Conservation (phyloP, 2,888 invertebrate genomes). For the Serrognathus titanus region DNA sequence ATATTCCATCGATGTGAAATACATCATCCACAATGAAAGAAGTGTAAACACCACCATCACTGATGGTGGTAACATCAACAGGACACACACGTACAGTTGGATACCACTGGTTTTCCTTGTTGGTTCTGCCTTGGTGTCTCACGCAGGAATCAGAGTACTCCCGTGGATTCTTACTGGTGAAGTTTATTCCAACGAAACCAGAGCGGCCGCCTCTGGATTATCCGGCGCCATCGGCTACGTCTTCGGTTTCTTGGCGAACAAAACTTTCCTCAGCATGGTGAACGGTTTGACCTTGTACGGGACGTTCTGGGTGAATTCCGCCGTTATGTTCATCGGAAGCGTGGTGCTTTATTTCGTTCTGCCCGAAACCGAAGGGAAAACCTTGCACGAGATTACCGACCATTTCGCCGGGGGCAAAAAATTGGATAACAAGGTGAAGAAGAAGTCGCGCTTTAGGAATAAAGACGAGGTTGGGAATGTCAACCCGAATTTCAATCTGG, state of each 20-base stretch:
- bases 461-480: constrained; percentile 8
- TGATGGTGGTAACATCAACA: background rate
- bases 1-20: constrained; percentile 34
- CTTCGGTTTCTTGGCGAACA: constrained; percentile 72
- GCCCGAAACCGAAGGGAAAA: constrained; percentile 81
- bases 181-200: constrained; percentile 65
- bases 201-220: constrained; percentile 70
- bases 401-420: constrained; percentile 62
- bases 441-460: constrained; percentile 22
- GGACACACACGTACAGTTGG: constrained; percentile 51
- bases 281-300: constrained; percentile 63
- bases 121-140: constrained; percentile 64
- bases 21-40: constrained; percentile 20
- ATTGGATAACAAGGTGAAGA: constrained; percentile 51
- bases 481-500: background rate
- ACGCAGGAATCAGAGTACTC: constrained; percentile 65
- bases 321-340: constrained; percentile 62
- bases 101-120: constrained; percentile 63
- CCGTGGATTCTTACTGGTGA: constrained; percentile 82
- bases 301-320: constrained; percentile 68
- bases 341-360: constrained; percentile 63
- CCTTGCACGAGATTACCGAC: constrained; percentile 66
- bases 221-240: constrained; percentile 72
- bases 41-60: background rate
- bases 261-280: constrained; percentile 67